Evolutionary conservation across 2,888 invertebrate species (phyloP), one percentile per base, ranked within the genome.

Genomic region (Heliconius charithonia): DNA sequence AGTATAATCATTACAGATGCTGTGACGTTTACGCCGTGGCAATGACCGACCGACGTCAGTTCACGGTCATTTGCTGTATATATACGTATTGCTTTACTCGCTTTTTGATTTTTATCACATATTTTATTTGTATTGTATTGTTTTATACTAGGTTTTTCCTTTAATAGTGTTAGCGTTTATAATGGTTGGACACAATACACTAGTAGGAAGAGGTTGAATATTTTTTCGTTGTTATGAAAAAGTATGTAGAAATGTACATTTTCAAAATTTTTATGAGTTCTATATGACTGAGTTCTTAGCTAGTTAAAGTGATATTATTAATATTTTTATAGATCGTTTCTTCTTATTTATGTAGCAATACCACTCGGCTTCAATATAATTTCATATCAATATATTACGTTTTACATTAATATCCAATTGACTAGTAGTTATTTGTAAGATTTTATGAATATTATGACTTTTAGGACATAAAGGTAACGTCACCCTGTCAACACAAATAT

Each of bases 21-120:
- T 89, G 90, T 91, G 92, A 92, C 90, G 92, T 92, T 91, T 92
- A 92, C 91, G 91, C 88, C 92, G 92, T 93, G 93, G 93, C 94
- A 94, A 93, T 93, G 94, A 93, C 94, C 94, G 83, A 86, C 87
- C 85, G 86, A 84, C 89, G 89, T 86, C 90, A 89, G 94, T 94
- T 94, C 94, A 94, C 87, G 93, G 94, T 90, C 94, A 92, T 92
- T 90, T 91, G 77, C 71, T 72, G 51, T 72, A 72, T 59, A 59
- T 32, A 59, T 56, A 72, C 71, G 32, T 72, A 72, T 72, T 72
- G 71, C 32, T 72, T 72, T 59, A 56, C 71, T 72, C n/a, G 71
- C 71, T 29, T 72, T 72, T 72, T 32, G 56, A 72, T 56, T 56
- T 62, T 29, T n/a, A 32, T 72, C 32, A 32, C 7, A 29, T 71